phyloP scores from a whole-genome alignment of 2,113 vertebrate genomes.

The Lepisosteus osseus region DNA sequence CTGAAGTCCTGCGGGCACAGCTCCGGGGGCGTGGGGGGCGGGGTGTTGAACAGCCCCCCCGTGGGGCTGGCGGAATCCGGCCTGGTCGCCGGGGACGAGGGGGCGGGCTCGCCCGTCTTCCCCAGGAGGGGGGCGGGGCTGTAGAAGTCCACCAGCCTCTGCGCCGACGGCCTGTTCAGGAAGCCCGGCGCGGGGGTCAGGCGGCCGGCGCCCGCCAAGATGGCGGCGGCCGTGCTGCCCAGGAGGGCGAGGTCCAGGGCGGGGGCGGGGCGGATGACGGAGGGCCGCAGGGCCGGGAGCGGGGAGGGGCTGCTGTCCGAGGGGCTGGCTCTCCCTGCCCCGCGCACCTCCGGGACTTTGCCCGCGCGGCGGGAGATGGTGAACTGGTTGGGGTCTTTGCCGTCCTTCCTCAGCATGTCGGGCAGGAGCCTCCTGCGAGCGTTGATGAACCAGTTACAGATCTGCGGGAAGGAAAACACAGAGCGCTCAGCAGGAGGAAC shows the following conservation, averaged over 20 bases:
- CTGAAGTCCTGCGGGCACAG: constrained; percentile 87
- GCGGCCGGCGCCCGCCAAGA: constrained; percentile 56
- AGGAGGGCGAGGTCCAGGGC: constrained; percentile 59
- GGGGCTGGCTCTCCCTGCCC: constrained; percentile 30
- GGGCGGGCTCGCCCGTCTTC: constrained; percentile 43
- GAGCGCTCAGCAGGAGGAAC: too few relatives aligned
- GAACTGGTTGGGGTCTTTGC: constrained; percentile 91
- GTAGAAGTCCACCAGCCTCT: constrained; percentile 53
- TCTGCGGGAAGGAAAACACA: constrained; percentile 57
- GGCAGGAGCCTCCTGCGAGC: constrained; percentile 88
- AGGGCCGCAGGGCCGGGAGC: constrained; percentile 55
- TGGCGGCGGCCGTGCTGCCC: constrained; percentile 64
- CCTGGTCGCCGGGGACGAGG: constrained; percentile 53
- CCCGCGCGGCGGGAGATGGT: constrained; percentile 85
- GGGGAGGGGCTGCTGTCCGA: constrained; percentile 49
- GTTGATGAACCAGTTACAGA: constrained; percentile 98
- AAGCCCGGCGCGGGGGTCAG: constrained; percentile 25
- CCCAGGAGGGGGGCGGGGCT: constrained; percentile 45
- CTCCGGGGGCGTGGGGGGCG: constrained; percentile 82
- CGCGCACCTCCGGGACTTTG: constrained; percentile 44
- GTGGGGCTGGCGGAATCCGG: constrained; percentile 66
- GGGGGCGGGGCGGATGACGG: constrained; percentile 58
- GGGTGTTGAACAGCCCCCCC: constrained; percentile 82
- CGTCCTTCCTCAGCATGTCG: constrained; percentile 88
- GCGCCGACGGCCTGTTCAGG: constrained; percentile 45